Base-by-base conservation (phyloP, 2,888 invertebrate species). In the Pristionchus entomophagus region DNA sequence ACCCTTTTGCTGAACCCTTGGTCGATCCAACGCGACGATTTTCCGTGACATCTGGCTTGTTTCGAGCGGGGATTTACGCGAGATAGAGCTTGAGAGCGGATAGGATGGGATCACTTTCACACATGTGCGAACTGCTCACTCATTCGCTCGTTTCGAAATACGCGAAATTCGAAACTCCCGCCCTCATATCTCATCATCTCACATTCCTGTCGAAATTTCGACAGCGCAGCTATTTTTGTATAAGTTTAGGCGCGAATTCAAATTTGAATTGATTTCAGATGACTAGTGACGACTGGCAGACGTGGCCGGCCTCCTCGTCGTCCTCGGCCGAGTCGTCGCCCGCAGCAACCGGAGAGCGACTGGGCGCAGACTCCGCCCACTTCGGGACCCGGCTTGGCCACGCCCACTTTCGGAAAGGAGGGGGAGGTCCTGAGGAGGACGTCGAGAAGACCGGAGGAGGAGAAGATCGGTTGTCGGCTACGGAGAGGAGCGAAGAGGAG, bases 341-440 rank as follows among this genome's bases (percentile, higher is more conserved):
- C 8, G 17, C 22, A 41, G 73, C 41, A 41, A 41, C 73, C 17
- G 14, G 2, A 29, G 65, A 65, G 65, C n/a, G 29, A 5, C 49
- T 51, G 29, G 80, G 80, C 49, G 80, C 51, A 17, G 80, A 35
- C 80, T 53, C 49, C 51, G 51, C 80, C 80, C 80, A 35, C 80
- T 80, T 80, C 32, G 49, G 26, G 8, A 59, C 8, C 29, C 29
- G 10, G 59, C n/a, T 22, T 17, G 12, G 38, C 41, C 77, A 29
- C n/a, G 77, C 41, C 77, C 45, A 49, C 77, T 45, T 41, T 6
- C 29, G 77, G 1, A 26, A 35, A 38, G n/a, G 73, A 12, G 12
- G 10, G 12, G 62, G 29, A 17, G 32, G 19, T 26, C 10, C 12
- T 12, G 77, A 77, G 45, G 59, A 8, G 12, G 77, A 77, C 22